phyloP scores from a whole-genome alignment of 2,797 vertebrate species.

The Lepilemur septentrionalis region DNA sequence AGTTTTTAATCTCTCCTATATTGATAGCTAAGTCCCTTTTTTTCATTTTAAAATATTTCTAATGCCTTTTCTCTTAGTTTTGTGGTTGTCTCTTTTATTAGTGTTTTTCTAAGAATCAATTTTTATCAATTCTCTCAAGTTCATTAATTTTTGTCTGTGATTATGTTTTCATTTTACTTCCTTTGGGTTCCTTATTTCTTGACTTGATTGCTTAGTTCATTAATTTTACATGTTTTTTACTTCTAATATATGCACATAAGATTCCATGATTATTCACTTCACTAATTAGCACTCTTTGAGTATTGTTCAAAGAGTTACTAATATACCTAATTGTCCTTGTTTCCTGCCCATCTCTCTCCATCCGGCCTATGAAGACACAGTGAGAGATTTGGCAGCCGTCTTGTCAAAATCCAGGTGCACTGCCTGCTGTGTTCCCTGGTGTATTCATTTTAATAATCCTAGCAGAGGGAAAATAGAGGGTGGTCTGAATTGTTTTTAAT shows the following conservation, averaged over 20 bases:
- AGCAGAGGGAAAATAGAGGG: neutral
- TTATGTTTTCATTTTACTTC: neutral
- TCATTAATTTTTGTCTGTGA: neutral
- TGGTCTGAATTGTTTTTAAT: neutral
- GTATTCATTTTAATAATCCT: neutral
- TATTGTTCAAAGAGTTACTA: neutral
- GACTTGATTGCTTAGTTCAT: neutral
- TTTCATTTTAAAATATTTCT: neutral
- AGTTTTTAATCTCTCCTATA: neutral
- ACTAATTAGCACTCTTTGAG: neutral
- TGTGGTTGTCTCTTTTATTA: neutral
- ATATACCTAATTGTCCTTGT: neutral
- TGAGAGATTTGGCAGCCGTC: neutral
- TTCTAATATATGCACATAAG: neutral
- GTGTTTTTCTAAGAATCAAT: neutral
- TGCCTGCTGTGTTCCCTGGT: neutral
- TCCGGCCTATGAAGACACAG: neutral
- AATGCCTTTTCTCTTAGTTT: neutral
- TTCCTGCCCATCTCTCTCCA: neutral
- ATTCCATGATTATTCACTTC: neutral
- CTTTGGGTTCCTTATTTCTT: neutral
- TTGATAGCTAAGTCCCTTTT: neutral
- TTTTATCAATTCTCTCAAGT: neutral
- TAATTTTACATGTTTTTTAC: neutral
- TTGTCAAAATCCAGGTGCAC: neutral